phyloP scores from a whole-genome alignment of 2,113 vertebrate genomes.

The Spheniscus mendiculus region DNA sequence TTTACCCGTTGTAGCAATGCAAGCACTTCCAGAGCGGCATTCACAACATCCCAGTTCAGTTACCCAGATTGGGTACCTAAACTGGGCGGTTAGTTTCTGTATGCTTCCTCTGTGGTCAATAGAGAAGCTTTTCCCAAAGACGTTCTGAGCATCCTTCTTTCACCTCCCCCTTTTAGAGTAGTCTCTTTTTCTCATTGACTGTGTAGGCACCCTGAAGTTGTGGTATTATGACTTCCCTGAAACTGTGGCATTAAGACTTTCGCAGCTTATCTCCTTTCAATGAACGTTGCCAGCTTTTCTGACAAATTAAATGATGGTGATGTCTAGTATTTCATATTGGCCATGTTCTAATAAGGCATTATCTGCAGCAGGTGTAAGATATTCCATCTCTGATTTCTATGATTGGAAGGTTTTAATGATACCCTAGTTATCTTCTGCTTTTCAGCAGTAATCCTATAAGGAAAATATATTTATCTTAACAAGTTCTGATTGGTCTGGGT shows the following conservation, averaged over 20 bases:
- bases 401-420: neutral
- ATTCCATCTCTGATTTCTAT: neutral
- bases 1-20: neutral
- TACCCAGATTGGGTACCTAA: neutral
- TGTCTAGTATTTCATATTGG: neutral
- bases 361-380: neutral
- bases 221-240: neutral
- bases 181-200: neutral
- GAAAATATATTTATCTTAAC: neutral
- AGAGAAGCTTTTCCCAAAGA: neutral
- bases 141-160: neutral
- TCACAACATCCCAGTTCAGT: neutral
- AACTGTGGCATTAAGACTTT: neutral
- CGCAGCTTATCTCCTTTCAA: neutral
- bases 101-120: neutral
- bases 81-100: neutral
- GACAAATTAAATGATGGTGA: neutral
- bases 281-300: neutral
- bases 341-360: neutral
- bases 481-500: neutral
- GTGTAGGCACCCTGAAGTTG: neutral
- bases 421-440: neutral
- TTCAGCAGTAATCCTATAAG: neutral
- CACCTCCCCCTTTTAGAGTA: neutral
- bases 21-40: neutral